phyloP scores from a whole-genome alignment of 2,113 vertebrate species.

The Sylvietta virens region DNA sequence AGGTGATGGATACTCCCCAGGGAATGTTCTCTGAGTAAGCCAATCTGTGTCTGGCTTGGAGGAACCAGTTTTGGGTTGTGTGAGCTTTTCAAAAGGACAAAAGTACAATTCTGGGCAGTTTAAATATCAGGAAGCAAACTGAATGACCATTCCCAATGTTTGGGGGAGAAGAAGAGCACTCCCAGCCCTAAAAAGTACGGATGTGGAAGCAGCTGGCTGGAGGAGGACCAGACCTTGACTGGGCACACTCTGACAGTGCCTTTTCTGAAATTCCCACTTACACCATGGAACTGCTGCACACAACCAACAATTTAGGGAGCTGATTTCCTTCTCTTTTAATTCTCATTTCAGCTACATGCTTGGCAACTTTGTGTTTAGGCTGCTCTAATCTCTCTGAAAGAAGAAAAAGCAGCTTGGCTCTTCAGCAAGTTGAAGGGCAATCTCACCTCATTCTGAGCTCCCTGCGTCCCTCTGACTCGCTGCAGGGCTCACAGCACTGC shows the following conservation, averaged over 20 bases:
- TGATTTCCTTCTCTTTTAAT: background rate
- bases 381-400: background rate
- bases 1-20: background rate
- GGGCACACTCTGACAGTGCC: rapidly evolving
- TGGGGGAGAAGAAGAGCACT: background rate
- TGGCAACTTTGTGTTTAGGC: background rate
- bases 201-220: background rate
- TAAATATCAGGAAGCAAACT: background rate
- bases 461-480: rapidly evolving
- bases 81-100: background rate
- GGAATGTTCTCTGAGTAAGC: background rate
- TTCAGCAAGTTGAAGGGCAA: background rate
- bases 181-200: rapidly evolving
- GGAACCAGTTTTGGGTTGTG: background rate
- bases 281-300: background rate
- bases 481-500: background rate
- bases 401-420: background rate
- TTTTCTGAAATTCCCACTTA: background rate
- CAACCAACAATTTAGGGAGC: background rate
- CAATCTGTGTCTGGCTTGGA: background rate
- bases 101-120: background rate
- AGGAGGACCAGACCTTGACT: background rate
- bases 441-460: background rate
- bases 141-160: background rate
- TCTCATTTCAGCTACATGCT: background rate